Conservation (phyloP, 2,113 vertebrate species). For the Microcebus lehilahytsara region DNA sequence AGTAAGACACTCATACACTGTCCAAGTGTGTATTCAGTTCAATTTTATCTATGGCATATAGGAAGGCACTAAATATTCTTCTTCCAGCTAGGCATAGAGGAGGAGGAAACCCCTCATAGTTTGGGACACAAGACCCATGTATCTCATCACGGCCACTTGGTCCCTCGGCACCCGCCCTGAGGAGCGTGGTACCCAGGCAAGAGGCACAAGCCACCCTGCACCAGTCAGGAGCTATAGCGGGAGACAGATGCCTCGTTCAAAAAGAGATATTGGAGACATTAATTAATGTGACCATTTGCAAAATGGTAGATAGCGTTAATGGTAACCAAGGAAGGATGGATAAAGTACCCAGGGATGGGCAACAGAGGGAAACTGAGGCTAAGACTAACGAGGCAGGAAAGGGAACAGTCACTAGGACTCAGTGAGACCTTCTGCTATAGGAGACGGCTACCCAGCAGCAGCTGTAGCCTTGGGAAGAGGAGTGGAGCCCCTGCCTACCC, state of each 20-base stretch:
- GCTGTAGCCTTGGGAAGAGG: not conserved
- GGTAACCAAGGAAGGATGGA: not conserved
- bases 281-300: not conserved
- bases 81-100: not conserved
- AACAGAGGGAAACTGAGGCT: not conserved
- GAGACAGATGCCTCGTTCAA: not conserved
- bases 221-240: not conserved
- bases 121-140: not conserved
- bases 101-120: not conserved
- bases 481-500: not conserved
- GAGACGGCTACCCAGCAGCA: not conserved
- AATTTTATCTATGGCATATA: not conserved
- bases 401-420: not conserved
- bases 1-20: not conserved
- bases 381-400: not conserved
- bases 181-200: not conserved
- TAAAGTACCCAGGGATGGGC: not conserved
- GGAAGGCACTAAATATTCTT: not conserved
- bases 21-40: not conserved
- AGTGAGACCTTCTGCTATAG: not conserved
- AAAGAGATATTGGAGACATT: not conserved
- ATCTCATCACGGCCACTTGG: not conserved
- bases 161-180: not conserved
- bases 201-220: not conserved
- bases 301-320: not conserved